phyloP scores from a whole-genome alignment of 2,888 invertebrate genomes.

The Germaria angustata region DNA sequence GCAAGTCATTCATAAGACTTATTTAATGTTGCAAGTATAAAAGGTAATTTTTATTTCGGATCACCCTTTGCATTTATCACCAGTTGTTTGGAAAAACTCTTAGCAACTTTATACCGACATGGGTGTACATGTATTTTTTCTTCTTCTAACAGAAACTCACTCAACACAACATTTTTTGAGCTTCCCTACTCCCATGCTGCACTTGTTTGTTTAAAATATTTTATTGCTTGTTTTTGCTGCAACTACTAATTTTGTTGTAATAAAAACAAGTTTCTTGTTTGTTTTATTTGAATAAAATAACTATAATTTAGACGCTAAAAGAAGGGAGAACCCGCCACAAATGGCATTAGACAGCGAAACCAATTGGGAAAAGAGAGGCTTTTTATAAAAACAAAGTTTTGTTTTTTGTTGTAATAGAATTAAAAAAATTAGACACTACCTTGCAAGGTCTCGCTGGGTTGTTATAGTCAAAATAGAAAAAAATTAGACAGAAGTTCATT shows the following conservation, averaged over 20 bases:
- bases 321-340: conserved; percentile 21
- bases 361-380: neutral
- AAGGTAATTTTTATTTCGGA: no score
- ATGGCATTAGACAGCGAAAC: conserved; percentile 4
- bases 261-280: neutral
- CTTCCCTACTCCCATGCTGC: neutral
- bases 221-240: conserved; percentile 20
- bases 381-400: neutral
- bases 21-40: no score
- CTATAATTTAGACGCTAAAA: conserved; percentile 21
- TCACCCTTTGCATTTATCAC: no score
- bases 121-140: no score
- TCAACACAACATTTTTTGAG: no score
- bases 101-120: no score
- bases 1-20: no score
- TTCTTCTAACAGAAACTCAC: no score
- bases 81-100: no score
- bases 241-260: conserved; percentile 23
- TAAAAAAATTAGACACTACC: neutral
- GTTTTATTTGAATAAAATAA: conserved; percentile 25
- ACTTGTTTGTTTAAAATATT: conserved; percentile 32
- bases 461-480: no score
- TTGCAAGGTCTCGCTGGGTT: no score
- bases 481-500: no score
- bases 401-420: neutral